These are phyloP conservation scores for Flabesymbios commensalis DNA, from an alignment of 2,888 invertebrate genomes.

Conservation along the genomic window DNA sequence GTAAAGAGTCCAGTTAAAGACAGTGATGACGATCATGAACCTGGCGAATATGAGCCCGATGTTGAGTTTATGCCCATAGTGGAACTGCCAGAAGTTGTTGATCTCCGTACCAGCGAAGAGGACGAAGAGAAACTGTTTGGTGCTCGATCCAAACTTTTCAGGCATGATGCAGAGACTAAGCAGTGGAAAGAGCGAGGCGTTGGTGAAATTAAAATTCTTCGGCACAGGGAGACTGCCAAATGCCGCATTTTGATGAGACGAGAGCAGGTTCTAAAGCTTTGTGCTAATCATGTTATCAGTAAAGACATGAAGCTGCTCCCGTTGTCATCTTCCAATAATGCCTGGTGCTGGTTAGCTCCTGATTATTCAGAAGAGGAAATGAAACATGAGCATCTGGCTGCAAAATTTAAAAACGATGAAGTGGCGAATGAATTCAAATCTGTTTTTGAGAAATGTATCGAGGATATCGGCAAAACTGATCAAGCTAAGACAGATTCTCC, in stretches of 20 bases:
- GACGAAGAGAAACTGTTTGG: slow-evolving; percentile 79
- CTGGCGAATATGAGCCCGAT: slow-evolving; percentile 51
- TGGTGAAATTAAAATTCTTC: slow-evolving; percentile 80
- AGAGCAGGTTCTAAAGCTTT: slow-evolving; percentile 86
- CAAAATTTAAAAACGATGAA: slow-evolving; percentile 79
- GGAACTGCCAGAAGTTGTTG: slow-evolving; percentile 74
- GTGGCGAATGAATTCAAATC: slow-evolving; percentile 74
- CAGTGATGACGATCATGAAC: slow-evolving; percentile 80
- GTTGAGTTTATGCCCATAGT: slow-evolving; percentile 86
- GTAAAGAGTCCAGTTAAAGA: slow-evolving; percentile 61
- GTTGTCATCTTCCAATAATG: slow-evolving; percentile 68
- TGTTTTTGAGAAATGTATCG: slow-evolving; percentile 67
- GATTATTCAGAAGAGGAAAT: slow-evolving; percentile 82
- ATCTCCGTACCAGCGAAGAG: slow-evolving; percentile 86
- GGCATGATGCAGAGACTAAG: slow-evolving; percentile 71
- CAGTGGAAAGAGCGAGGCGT: slow-evolving; percentile 92
- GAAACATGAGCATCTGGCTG: slow-evolving; percentile 76
- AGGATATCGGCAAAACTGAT: too few species aligned
- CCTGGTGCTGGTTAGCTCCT: slow-evolving; percentile 62
- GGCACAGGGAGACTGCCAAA: slow-evolving; percentile 61
- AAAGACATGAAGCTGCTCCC: slow-evolving; percentile 76
- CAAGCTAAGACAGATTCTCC: too few species aligned
- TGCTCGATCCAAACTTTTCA: slow-evolving; percentile 77
- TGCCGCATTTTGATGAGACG: slow-evolving; percentile 85
- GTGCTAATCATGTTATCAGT: slow-evolving; percentile 85